These are phyloP conservation scores for Azemiops feae DNA, from an alignment of 2,113 vertebrate genomes.

Conservation along the genomic window DNA sequence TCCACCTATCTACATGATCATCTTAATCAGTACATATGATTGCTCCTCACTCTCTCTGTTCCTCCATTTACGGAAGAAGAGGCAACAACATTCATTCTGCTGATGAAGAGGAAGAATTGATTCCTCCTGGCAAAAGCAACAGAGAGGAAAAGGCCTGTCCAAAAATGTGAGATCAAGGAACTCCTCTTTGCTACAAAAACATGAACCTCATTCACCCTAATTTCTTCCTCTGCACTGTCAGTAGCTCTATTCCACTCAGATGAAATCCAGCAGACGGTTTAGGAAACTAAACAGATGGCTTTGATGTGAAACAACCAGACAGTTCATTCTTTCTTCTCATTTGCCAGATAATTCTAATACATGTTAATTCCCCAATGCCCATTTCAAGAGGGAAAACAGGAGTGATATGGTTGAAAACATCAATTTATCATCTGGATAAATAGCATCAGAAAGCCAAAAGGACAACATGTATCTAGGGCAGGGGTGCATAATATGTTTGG, in stretches of 20 bases:
- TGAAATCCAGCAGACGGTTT: constrained; percentile 40
- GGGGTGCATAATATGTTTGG: neutral
- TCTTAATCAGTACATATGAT: neutral
- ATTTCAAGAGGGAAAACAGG: neutral
- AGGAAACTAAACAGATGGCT: neutral
- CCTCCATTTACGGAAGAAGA: neutral
- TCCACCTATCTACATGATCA: neutral
- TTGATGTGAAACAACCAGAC: constrained; percentile 51
- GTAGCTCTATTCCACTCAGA: constrained; percentile 30
- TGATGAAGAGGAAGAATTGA: constrained; percentile 9
- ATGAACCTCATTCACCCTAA: neutral
- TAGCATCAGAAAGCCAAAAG: constrained; percentile 35
- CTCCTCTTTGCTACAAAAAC: constrained; percentile 9
- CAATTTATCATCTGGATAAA: constrained; percentile 51
- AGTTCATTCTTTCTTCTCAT: neutral
- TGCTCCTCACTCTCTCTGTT: neutral
- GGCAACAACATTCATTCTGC: neutral
- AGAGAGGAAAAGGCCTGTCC: neutral
- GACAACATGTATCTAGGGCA: constrained; percentile 9
- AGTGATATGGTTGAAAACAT: constrained; percentile 20
- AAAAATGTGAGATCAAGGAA: constrained; percentile 20
- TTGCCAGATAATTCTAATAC: constrained; percentile 13
- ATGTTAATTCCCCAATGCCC: constrained; percentile 38
- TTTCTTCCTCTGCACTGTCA: neutral
- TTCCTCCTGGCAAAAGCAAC: neutral